phyloP scores from a whole-genome alignment of 2,888 invertebrate species.

The Ametastegia equiseti region DNA sequence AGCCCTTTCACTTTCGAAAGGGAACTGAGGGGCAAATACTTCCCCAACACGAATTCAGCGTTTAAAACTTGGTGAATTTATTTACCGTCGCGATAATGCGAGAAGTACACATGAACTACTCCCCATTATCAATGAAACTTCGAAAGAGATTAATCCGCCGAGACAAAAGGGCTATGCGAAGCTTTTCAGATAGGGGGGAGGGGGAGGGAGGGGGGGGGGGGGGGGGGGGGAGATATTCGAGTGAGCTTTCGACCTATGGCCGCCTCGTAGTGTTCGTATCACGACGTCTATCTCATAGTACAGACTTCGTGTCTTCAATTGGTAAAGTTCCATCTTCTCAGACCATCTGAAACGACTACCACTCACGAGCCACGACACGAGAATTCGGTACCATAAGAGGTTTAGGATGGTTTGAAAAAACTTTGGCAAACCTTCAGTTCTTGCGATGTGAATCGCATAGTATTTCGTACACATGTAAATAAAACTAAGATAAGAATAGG shows the following conservation, averaged over 20 bases:
- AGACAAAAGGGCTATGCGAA: constrained; percentile 3
- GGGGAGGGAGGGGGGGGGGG: no score
- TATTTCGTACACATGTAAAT: no score
- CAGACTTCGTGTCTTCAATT: constrained; percentile 11
- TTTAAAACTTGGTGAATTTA: background rate
- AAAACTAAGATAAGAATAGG: background rate
- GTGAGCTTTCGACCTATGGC: constrained; percentile 14
- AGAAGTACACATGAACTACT: background rate
- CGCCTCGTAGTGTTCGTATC: constrained; percentile 18
- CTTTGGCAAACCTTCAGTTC: background rate
- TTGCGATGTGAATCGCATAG: no score
- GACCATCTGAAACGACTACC: constrained; percentile 9
- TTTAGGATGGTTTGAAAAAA: background rate
- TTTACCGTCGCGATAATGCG: background rate
- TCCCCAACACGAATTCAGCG: no score
- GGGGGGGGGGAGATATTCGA: constrained; percentile 15
- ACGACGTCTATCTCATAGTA: background rate
- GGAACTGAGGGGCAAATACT: background rate
- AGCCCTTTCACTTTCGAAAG: background rate
- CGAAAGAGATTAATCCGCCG: background rate
- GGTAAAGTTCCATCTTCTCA: constrained; percentile 28
- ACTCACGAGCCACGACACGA: background rate
- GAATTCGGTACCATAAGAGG: background rate
- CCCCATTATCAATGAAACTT: constrained; percentile 12
- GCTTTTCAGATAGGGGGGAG: no score